Evolutionary conservation across 1,140 invertebrate species (phyloP).

Genomic region (Bombus picipes): DNA sequence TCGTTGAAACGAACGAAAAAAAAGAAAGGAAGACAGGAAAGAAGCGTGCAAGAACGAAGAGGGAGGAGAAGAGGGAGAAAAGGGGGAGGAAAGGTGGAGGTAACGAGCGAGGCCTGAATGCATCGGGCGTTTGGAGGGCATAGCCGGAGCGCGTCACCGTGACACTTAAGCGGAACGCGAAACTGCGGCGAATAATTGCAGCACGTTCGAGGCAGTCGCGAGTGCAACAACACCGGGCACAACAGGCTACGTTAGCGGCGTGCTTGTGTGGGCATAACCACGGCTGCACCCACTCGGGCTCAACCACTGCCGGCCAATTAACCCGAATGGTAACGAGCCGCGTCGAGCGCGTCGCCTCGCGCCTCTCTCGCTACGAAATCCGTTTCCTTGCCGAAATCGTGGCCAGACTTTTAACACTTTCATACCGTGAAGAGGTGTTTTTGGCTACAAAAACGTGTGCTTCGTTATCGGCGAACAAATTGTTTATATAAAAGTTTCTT

Average conservation of each 20-base stretch:
- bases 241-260: conserved; percentile 48
- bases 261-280: conserved; percentile 52
- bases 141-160: conserved; percentile 77
- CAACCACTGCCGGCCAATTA: conserved; percentile 69
- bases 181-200: conserved; percentile 75
- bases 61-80: neutral
- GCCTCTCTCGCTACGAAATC: conserved; percentile 49
- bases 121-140: conserved; percentile 78
- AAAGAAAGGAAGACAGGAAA: neutral
- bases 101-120: conserved; percentile 73
- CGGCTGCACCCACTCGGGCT: conserved; percentile 61
- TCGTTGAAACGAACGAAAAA: neutral
- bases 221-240: conserved; percentile 60
- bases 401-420: neutral
- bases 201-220: conserved; percentile 62
- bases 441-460: too few species aligned
- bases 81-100: conserved; percentile 53
- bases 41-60: neutral
- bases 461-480: too few species aligned
- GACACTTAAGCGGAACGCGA: conserved; percentile 74
- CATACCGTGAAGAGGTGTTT: neutral
- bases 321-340: conserved; percentile 74
- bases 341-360: conserved; percentile 58
- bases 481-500: too few species aligned
- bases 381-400: conserved; percentile 5